Conservation (phyloP, 2,797 vertebrate species). For the Clarias pachynema region DNA sequence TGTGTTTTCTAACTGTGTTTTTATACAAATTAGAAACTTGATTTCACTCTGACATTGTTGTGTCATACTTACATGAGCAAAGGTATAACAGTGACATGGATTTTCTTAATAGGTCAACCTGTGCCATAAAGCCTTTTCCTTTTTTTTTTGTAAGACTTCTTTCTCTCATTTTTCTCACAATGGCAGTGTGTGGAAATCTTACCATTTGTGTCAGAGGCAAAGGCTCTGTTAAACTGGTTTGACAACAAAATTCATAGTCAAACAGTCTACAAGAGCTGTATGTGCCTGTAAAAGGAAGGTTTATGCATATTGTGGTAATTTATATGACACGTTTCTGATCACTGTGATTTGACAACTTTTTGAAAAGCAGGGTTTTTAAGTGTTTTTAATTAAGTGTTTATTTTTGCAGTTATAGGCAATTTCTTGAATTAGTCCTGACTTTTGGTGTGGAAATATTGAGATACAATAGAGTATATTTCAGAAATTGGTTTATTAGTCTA, state of each 20-base stretch:
- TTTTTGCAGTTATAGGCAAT: not conserved
- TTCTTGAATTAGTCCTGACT: not conserved
- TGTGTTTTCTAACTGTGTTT: too few species aligned
- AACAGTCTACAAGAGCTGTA: not conserved
- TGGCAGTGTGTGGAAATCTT: not conserved
- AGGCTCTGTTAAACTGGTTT: slow-evolving; percentile 7
- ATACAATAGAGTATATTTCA: not conserved
- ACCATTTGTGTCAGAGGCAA: not conserved
- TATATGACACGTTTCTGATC: not conserved
- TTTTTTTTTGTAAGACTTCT: not conserved
- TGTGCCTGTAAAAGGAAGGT: not conserved
- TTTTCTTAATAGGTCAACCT: not conserved
- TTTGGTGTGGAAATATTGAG: not conserved
- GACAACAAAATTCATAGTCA: not conserved
- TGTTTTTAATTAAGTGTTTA: not conserved
- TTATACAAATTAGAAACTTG: too few species aligned
- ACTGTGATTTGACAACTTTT: not conserved
- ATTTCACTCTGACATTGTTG: too few species aligned
- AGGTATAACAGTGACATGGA: not conserved
- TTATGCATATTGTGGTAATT: not conserved
- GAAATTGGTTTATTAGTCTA: not conserved
- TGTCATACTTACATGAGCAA: not conserved
- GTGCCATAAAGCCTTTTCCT: not conserved
- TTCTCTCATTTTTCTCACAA: not conserved
- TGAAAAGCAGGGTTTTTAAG: not conserved